phyloP scores from a whole-genome alignment of 2,888 invertebrate species.

The Dryobotodes eremita region DNA sequence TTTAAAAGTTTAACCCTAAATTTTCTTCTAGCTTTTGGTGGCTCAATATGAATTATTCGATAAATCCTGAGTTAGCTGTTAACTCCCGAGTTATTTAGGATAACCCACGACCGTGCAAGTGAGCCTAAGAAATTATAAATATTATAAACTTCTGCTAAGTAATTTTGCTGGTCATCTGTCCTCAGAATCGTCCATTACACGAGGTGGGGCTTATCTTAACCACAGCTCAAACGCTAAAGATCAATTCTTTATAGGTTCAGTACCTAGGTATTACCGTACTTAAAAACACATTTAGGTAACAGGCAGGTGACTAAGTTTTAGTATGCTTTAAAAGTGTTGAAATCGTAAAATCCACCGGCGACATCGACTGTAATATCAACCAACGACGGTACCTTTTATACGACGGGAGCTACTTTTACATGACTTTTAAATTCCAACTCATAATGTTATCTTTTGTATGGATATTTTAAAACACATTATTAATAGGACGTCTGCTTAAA shows the following conservation, averaged over 20 bases:
- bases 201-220: not conserved
- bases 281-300: slow-evolving; percentile 59
- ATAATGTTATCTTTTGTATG: slow-evolving; percentile 57
- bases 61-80: too few species aligned
- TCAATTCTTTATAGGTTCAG: not conserved
- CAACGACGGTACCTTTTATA: slow-evolving; percentile 66
- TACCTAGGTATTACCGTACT: slow-evolving; percentile 40
- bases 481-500: not conserved
- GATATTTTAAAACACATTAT: slow-evolving; percentile 47
- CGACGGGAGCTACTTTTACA: slow-evolving; percentile 69
- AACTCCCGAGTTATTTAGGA: too few species aligned
- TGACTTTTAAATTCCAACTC: slow-evolving; percentile 70
- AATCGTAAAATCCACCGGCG: slow-evolving; percentile 74
- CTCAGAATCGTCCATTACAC: not conserved
- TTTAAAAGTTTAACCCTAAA: too few species aligned
- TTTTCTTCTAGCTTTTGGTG: too few species aligned
- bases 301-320: slow-evolving; percentile 74
- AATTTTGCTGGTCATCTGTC: not conserved
- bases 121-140: not conserved
- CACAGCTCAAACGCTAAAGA: slow-evolving; percentile 10
- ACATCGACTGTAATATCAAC: slow-evolving; percentile 73
- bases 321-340: slow-evolving; percentile 71
- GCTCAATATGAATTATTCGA: too few species aligned
- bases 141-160: not conserved
- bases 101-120: too few species aligned